phyloP scores from a whole-genome alignment of 1,140 invertebrate species.

The Phymastichus coffea region DNA sequence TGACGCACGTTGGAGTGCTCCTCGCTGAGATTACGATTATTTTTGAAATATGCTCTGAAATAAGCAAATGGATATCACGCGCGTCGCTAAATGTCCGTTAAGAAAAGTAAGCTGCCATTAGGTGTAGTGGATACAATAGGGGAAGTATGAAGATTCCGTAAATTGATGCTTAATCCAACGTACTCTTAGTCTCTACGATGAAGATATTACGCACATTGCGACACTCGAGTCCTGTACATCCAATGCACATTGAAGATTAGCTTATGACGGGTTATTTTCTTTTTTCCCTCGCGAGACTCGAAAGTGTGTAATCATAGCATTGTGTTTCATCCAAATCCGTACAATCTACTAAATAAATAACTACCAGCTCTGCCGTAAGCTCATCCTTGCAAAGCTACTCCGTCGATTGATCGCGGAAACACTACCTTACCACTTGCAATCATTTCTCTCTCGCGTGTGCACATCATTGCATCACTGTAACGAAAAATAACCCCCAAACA shows the following conservation, averaged over 20 bases:
- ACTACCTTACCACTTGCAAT: constrained; percentile 2
- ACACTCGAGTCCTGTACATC: not conserved
- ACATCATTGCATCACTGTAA: not conserved
- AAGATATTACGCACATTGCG: constrained; percentile 13
- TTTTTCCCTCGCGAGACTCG: not conserved
- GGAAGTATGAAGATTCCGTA: too few relatives aligned
- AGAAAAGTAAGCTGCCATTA: too few relatives aligned
- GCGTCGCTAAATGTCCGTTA: too few relatives aligned
- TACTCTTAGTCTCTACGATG: not conserved
- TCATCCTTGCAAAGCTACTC: not conserved
- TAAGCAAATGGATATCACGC: too few relatives aligned
- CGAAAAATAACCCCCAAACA: not conserved
- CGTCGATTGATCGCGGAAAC: constrained; percentile 8
- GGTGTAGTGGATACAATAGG: too few relatives aligned
- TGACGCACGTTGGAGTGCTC: too few relatives aligned
- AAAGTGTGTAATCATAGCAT: too few relatives aligned
- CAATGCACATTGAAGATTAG: not conserved
- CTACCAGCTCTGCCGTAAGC: not conserved
- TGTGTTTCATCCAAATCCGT: not conserved
- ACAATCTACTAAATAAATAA: constrained; percentile 5
- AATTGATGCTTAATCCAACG: not conserved
- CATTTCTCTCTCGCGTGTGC: not conserved
- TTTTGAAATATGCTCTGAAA: too few relatives aligned
- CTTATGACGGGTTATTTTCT: not conserved
- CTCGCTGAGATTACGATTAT: too few relatives aligned